Evolutionary conservation across 2,888 invertebrate species (phyloP), one percentile per base, ranked within the genome.

Genomic region (Cryptus viduatorius): DNA sequence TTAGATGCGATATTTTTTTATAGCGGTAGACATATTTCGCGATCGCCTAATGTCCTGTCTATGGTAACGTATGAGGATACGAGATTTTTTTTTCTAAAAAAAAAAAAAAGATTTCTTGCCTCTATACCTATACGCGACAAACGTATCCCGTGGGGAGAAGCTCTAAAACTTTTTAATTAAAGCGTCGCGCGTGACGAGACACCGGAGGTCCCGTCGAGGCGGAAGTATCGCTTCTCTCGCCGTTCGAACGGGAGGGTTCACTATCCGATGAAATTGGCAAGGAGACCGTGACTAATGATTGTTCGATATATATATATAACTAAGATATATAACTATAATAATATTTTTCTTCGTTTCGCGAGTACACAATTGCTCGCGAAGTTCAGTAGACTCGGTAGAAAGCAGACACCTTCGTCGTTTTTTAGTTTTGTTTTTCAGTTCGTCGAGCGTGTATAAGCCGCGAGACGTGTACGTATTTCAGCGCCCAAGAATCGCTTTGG

Each of bases 101-200:
- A 31, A 31, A 7, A 61, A 14, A 61, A 61, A 61, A 56, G 19
- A 24, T 61, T 31, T 14, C 31, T 61, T 7, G 61, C 61, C 61
- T 31, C 61, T 61, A 29, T 61, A 61, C 10, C 29, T 61, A 61
- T 61, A 61, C 61, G 61, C 29, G 29, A 14, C 14, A 29, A 61
- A 61, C 19, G 65, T 71, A 82, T 82, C 68, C 50, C 37, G 37
- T 48, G 46, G 31, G 44, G 65, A 37, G 65, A 65, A 72, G 77
- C 77, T 77, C 78, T 72, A 46, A 56, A 82, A 82, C 77, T 82
- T 82, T 82, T 82, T 82, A 82, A 82, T 82, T 82, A 82, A 77
- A 82, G 82, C 59, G 77, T 82, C 71, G 71, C 65, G 82, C 82
- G 65, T 82, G 82, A 82, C 77, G 77, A 59, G 71, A 82, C 77